Evolutionary conservation across 2,113 vertebrate genomes (phyloP).

Genomic region (Toxotes chatareus): DNA sequence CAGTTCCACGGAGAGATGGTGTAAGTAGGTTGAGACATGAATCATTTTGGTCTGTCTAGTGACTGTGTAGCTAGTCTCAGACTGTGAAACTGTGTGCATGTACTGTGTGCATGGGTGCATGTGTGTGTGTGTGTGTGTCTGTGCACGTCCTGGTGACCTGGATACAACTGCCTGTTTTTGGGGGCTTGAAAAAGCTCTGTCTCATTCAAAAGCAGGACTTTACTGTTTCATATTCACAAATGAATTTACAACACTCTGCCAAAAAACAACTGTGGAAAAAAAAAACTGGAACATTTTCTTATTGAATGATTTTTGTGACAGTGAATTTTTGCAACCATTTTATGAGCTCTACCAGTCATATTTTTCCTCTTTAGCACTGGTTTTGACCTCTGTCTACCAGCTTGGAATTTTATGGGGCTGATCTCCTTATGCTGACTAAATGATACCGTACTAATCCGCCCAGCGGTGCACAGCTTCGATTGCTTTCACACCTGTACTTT

Average conservation of each 20-base stretch:
- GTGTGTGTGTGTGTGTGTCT: background rate
- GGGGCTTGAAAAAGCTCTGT: slow-evolving; percentile 12
- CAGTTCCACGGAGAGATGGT: slow-evolving; percentile 70
- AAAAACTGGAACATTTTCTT: background rate
- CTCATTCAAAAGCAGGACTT: slow-evolving; percentile 49
- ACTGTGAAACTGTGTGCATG: slow-evolving; percentile 37
- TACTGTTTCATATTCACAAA: slow-evolving; percentile 35
- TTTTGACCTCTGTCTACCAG: background rate
- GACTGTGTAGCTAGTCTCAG: slow-evolving; percentile 51
- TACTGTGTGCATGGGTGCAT: background rate
- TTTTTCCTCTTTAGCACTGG: background rate
- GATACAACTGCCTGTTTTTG: slow-evolving; percentile 52
- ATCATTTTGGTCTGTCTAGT: slow-evolving; percentile 69
- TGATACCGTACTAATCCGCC: background rate
- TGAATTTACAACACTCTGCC: slow-evolving; percentile 7
- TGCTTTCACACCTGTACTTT: background rate
- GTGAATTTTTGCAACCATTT: background rate
- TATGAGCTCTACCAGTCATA: background rate
- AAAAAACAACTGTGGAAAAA: too few relatives aligned
- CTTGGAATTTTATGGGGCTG: background rate
- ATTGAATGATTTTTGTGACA: background rate
- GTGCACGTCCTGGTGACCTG: slow-evolving; percentile 66
- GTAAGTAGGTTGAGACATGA: slow-evolving; percentile 82
- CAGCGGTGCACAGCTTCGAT: background rate
- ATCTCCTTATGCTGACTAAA: background rate